Base-by-base conservation (phyloP, 2,113 vertebrate genomes). In the Cynoglossus semilaevis region DNA sequence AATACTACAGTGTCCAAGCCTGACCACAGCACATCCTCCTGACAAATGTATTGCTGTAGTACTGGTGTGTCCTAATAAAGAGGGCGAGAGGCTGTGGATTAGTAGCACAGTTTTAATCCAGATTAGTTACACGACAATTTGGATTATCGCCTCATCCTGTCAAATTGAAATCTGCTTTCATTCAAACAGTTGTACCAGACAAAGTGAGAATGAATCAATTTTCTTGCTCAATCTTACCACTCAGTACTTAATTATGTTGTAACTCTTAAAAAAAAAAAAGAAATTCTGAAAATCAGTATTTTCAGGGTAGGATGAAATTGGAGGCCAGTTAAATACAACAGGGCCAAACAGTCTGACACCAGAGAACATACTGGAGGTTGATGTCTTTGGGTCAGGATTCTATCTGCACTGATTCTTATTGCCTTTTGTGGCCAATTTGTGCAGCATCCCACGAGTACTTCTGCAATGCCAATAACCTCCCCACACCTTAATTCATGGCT, bases 51-150 rank as follows among this genome's bases (percentile, higher is more conserved):
- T 29, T 29, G 6, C 6, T 29, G 22, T 29, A 29, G 22, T 29
- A 4, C 22, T 29, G 3, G 6, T 29, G 22, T 29, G 22, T 29
- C 22, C 22, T 4, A 29, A 29, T 29, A 29, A 29, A 29, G 22
- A 29, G 6, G n/a, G 22, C 22, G 2, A 63, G 15, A 51, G 49
- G 15, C 15, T 16, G 29, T 72, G 68, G 76, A 81, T 83, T 83
- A 82, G 70, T 63, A 60, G 35, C 49, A 79, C 45, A 74, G 64
- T 50, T 63, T 37, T 82, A 80, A 84, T 84, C 70, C 81, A 77
- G 79, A 86, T 81, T 82, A 84, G 61, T 42, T 76, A 61, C 67
- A 14, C 68, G 48, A 78, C 55, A 53, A 74, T 79, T 77, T 71
- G 63, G 49, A 58, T 63, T 61, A 68, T 60, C 63, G 37, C 72